Percentiles rank a stretch among this genome's conserved stretches.
Conservation (phyloP, 1,140 invertebrate genomes). For the Triops longicaudatus region DNA sequence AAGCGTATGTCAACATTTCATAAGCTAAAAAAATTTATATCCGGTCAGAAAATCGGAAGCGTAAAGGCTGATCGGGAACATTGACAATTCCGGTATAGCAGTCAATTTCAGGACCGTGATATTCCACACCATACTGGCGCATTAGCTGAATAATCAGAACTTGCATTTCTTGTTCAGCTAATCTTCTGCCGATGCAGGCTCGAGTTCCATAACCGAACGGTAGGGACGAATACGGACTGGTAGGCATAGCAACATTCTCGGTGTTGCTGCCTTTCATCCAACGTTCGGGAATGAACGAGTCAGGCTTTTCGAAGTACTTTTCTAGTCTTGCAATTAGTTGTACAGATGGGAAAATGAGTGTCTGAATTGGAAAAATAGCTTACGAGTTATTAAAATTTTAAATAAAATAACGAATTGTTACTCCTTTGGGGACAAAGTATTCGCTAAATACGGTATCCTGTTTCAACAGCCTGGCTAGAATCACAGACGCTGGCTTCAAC, state of each 20-base stretch:
- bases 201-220: conserved; percentile 74
- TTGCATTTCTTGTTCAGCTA: conserved; percentile 39
- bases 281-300: conserved; percentile 66
- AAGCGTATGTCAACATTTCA: no score
- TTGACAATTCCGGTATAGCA: conserved; percentile 39
- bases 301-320: conserved; percentile 65
- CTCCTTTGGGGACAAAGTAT: conserved; percentile 63
- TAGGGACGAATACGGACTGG: conserved; percentile 52
- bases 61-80: conserved; percentile 38
- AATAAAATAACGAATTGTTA: conserved; percentile 43
- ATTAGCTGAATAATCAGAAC: conserved; percentile 36
- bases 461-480: conserved; percentile 68
- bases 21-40: not conserved
- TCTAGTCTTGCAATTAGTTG: conserved; percentile 68
- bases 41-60: conserved; percentile 37
- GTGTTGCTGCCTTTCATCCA: conserved; percentile 52
- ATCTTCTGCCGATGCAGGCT: conserved; percentile 40
- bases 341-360: conserved; percentile 73
- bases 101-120: conserved; percentile 37
- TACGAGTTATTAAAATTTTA: conserved; percentile 15
- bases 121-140: conserved; percentile 39
- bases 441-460: conserved; percentile 63
- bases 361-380: conserved; percentile 48
- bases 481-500: conserved; percentile 70
- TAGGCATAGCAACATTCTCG: conserved; percentile 40